A percentile compares a stretch with the other conserved stretches of the same genome.
Conservation (phyloP, 1,140 invertebrate species). For the Leucophenga varia region DNA sequence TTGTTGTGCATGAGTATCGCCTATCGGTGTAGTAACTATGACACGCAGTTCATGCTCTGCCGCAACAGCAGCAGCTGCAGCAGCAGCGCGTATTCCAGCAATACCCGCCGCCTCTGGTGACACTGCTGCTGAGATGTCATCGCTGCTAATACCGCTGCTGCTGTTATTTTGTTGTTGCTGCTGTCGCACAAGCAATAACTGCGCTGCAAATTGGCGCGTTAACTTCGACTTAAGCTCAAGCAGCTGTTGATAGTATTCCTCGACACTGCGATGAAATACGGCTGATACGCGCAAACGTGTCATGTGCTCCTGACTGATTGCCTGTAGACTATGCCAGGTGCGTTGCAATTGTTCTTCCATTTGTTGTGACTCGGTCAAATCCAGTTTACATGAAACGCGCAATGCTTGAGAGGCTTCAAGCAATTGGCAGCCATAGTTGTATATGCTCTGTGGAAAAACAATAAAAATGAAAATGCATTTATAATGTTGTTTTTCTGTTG, state of each 20-base stretch:
- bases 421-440: constrained; percentile 76
- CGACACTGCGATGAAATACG: constrained; percentile 74
- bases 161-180: constrained; percentile 38
- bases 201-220: constrained; percentile 46
- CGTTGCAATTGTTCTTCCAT: constrained; percentile 60
- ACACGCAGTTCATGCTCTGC: no score
- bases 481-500: no score
- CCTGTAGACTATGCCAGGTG: constrained; percentile 71
- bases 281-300: constrained; percentile 74
- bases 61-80: neutral
- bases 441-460: constrained; percentile 65
- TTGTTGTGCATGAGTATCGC: constrained; percentile 24
- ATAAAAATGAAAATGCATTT: neutral
- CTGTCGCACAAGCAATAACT: constrained; percentile 32
- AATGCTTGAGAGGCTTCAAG: constrained; percentile 74
- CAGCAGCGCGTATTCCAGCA: no score
- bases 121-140: constrained; percentile 8
- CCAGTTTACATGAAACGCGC: constrained; percentile 69
- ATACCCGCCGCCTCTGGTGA: no score
- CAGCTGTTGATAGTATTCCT: constrained; percentile 67
- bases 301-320: constrained; percentile 74
- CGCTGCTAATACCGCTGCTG: constrained; percentile 50
- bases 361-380: constrained; percentile 45
- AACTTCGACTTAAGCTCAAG: constrained; percentile 61
- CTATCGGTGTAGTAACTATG: no score